These are phyloP conservation scores for Nymphalis io DNA, from an alignment of 1,140 invertebrate genomes.

Conservation along the genomic window DNA sequence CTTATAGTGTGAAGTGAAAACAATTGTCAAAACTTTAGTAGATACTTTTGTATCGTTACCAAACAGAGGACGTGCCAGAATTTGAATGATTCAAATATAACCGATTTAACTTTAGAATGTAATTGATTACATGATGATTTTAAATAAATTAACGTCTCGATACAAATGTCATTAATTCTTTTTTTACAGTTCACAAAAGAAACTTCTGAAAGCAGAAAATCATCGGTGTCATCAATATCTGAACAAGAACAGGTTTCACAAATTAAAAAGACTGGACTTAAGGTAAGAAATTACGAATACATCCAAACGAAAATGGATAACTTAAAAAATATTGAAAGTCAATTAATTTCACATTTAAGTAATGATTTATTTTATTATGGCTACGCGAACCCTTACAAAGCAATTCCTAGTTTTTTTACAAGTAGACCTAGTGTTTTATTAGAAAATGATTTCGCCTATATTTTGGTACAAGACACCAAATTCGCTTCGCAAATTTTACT, in stretches of 20 bases:
- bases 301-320: neutral
- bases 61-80: slow-evolving; percentile 3
- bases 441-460: slow-evolving; percentile 16
- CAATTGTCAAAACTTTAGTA: slow-evolving; percentile 1
- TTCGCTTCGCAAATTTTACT: slow-evolving; percentile 29
- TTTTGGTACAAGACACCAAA: slow-evolving; percentile 15
- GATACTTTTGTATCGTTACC: neutral
- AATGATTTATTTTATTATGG: slow-evolving; percentile 8
- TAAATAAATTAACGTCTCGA: neutral
- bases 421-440: slow-evolving; percentile 13
- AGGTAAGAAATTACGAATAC: slow-evolving; percentile 51
- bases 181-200: slow-evolving; percentile 69
- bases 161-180: slow-evolving; percentile 17
- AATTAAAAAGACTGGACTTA: slow-evolving; percentile 66
- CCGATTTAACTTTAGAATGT: slow-evolving; percentile 10
- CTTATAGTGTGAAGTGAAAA: neutral
- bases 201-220: slow-evolving; percentile 74
- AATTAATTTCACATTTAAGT: neutral
- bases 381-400: slow-evolving; percentile 24
- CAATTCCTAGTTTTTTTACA: slow-evolving; percentile 22
- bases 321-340: slow-evolving; percentile 3
- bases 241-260: slow-evolving; percentile 64
- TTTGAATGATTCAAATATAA: neutral
- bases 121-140: neutral
- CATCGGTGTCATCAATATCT: slow-evolving; percentile 63